These are phyloP conservation scores for Anneissia japonica DNA, from an alignment of 35 echinoderm and acorn worm species.

Conservation along the genomic window DNA sequence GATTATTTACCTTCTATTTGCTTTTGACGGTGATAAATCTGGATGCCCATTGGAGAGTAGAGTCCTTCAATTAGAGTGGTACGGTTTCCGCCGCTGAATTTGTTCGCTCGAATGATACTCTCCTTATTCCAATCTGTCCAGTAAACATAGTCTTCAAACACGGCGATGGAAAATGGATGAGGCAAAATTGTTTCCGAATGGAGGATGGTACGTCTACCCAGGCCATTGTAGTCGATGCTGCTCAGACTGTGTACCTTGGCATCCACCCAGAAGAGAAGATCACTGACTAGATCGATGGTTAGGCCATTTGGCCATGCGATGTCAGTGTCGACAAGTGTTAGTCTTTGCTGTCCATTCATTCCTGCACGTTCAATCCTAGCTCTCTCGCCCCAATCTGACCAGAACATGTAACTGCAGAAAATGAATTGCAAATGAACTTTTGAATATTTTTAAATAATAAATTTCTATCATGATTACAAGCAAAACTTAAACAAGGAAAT, in stretches of 20 bases:
- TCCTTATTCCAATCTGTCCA: constrained; percentile 87
- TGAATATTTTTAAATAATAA: too few species aligned
- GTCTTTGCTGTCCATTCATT: constrained; percentile 66
- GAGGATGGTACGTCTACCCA: constrained; percentile 27
- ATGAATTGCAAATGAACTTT: background rate
- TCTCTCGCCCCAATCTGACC: constrained; percentile 80
- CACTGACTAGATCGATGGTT: constrained; percentile 56
- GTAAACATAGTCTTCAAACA: constrained; percentile 86
- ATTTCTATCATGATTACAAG: too few species aligned
- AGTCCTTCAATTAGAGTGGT: constrained; percentile 37
- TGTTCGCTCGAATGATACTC: constrained; percentile 56
- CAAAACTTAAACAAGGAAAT: background rate
- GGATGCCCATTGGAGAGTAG: constrained; percentile 56
- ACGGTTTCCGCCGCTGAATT: constrained; percentile 57
- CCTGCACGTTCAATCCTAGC: constrained; percentile 75
- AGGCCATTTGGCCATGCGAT: constrained; percentile 86
- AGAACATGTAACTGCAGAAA: constrained; percentile 67
- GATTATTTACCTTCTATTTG: constrained; percentile 67
- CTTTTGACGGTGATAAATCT: constrained; percentile 48
- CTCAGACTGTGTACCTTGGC: constrained; percentile 57
- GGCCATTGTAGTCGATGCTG: constrained; percentile 52
- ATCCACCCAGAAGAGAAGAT: constrained; percentile 89
- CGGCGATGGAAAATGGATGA: constrained; percentile 81
- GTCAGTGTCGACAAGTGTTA: constrained; percentile 30
- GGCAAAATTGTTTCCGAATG: constrained; percentile 9